These are phyloP conservation scores for Monodelphis domestica DNA, from an alignment of 2,797 vertebrate genomes.

Conservation along the genomic window DNA sequence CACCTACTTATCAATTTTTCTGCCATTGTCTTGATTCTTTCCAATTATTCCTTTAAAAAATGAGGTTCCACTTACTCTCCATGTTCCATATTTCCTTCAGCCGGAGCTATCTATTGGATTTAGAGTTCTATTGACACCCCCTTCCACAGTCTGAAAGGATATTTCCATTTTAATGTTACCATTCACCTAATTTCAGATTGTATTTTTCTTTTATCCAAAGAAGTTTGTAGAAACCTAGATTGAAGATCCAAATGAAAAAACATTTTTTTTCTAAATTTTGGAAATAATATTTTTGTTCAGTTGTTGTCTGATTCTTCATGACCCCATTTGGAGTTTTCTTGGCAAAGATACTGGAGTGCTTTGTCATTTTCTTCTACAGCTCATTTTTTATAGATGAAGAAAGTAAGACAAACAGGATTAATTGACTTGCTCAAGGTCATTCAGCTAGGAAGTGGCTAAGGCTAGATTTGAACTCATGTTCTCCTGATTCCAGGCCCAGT, in stretches of 20 bases:
- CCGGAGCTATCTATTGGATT: not conserved
- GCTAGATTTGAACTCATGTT: too few relatives aligned
- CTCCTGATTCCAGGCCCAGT: too few relatives aligned
- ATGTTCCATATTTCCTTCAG: not conserved
- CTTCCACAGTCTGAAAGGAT: not conserved
- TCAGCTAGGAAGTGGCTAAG: too few relatives aligned
- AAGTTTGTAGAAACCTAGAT: not conserved
- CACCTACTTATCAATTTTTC: not conserved
- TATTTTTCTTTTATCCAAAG: conserved; percentile 45
- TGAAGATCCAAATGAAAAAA: not conserved
- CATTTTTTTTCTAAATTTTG: conserved; percentile 5
- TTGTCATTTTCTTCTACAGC: too few relatives aligned
- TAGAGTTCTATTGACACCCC: not conserved
- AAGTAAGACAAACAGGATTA: too few relatives aligned
- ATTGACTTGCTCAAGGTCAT: too few relatives aligned
- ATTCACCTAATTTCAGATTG: not conserved
- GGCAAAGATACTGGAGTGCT: too few relatives aligned
- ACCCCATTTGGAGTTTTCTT: too few relatives aligned
- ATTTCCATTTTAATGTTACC: not conserved
- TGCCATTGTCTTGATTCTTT: not conserved
- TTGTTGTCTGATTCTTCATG: too few relatives aligned
- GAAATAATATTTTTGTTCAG: too few relatives aligned
- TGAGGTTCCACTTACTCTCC: not conserved
- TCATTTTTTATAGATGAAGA: too few relatives aligned
- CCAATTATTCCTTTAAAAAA: not conserved